These are phyloP conservation scores for Neolamprologus fasciatus DNA, from an alignment of 2,113 vertebrate species.

Conservation along the genomic window DNA sequence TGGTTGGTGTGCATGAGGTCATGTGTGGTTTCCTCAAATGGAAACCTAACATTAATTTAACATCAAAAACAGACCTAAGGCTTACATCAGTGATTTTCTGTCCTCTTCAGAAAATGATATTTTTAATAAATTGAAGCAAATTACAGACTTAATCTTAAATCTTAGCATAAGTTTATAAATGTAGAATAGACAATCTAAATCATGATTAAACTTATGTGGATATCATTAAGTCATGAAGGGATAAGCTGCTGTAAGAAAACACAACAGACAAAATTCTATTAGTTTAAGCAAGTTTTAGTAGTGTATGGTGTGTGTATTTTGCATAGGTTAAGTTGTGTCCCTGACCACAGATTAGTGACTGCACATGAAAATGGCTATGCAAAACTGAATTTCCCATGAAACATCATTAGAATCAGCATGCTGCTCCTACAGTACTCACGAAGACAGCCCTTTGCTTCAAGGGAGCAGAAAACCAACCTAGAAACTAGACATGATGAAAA, in stretches of 20 bases:
- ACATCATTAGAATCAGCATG: background rate
- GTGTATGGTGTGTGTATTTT: background rate
- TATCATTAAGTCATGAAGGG: background rate
- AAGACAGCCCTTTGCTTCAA: background rate
- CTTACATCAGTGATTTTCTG: background rate
- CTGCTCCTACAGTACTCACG: background rate
- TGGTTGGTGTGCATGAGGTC: conserved; percentile 2
- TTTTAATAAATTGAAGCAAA: background rate
- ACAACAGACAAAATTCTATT: background rate
- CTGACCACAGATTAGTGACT: background rate
- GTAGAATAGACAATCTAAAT: background rate
- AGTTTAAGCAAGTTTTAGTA: background rate
- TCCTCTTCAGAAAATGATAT: background rate
- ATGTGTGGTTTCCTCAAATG: conserved; percentile 19
- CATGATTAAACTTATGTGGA: background rate
- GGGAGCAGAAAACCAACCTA: background rate
- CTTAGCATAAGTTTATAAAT: background rate
- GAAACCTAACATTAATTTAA: conserved; percentile 34
- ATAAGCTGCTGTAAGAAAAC: background rate
- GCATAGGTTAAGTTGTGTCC: background rate
- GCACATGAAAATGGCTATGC: background rate
- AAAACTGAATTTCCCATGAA: background rate
- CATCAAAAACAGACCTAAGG: background rate
- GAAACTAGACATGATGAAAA: background rate
- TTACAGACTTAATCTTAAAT: background rate